These are phyloP conservation scores for Falco biarmicus DNA, from an alignment of 2,797 vertebrate species.

Conservation along the genomic window DNA sequence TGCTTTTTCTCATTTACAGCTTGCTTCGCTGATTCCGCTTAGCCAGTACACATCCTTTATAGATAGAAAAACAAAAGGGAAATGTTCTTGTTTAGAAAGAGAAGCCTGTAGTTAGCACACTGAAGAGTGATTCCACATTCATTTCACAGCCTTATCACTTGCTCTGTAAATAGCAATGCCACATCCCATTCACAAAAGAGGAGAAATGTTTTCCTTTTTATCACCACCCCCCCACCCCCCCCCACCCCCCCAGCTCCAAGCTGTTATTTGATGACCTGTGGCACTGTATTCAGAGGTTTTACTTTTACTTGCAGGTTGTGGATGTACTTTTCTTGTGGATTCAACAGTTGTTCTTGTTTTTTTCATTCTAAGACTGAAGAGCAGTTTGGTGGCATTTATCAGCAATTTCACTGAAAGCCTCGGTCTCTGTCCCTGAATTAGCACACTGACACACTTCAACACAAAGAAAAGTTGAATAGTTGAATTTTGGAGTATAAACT, in stretches of 20 bases:
- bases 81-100: conserved; percentile 46
- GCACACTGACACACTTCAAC: background rate
- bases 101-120: background rate
- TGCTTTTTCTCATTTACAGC: conserved; percentile 19
- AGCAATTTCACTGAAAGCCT: background rate
- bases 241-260: background rate
- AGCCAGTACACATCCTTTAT: background rate
- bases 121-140: conserved; percentile 26
- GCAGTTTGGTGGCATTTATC: background rate
- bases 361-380: background rate
- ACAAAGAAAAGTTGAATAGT: background rate
- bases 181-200: background rate
- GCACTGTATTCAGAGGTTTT: background rate
- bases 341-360: background rate
- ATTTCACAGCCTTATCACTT: background rate
- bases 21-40: conserved; percentile 29
- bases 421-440: background rate
- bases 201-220: background rate
- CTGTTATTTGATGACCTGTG: background rate
- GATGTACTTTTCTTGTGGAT: background rate
- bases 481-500: background rate
- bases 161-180: background rate
- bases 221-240: too few species aligned
- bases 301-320: background rate
- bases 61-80: conserved; percentile 29